phyloP scores from a whole-genome alignment of 2,113 vertebrate species.

The Nycticorax nycticorax region DNA sequence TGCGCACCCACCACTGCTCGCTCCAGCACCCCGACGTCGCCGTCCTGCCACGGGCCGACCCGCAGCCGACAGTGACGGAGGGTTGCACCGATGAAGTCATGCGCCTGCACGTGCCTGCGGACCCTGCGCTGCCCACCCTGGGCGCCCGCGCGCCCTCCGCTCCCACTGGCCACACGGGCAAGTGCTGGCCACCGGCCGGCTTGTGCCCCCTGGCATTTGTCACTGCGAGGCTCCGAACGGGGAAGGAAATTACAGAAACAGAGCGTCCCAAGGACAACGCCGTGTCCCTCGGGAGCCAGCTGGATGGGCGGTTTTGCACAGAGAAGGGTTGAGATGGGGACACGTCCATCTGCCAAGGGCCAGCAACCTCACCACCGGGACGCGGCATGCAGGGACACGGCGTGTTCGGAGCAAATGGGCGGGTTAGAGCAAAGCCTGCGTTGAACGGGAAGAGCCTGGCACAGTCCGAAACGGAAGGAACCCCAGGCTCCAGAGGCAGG shows the following conservation, averaged over 20 bases:
- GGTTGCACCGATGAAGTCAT: no score
- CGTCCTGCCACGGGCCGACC: fast-evolving
- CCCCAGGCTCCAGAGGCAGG: not conserved
- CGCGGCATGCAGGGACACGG: not conserved
- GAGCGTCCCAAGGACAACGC: not conserved
- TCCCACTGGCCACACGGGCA: not conserved
- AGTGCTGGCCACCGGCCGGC: fast-evolving
- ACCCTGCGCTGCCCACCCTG: not conserved
- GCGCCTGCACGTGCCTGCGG: not conserved
- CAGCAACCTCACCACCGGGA: not conserved
- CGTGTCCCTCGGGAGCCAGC: not conserved
- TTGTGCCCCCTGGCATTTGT: not conserved
- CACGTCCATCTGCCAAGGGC: not conserved
- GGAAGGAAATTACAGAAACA: not conserved
- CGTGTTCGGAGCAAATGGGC: fast-evolving
- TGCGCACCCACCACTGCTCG: not conserved
- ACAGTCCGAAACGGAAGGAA: not conserved
- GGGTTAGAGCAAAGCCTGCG: not conserved
- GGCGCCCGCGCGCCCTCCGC: not conserved
- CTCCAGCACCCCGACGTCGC: not conserved
- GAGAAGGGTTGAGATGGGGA: not conserved
- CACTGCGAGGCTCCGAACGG: not conserved
- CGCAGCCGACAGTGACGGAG: fast-evolving
- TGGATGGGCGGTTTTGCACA: not conserved
- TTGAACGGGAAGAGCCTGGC: not conserved